Base-by-base conservation (phyloP, 2,113 vertebrate species). In the Solenodon paradoxus region DNA sequence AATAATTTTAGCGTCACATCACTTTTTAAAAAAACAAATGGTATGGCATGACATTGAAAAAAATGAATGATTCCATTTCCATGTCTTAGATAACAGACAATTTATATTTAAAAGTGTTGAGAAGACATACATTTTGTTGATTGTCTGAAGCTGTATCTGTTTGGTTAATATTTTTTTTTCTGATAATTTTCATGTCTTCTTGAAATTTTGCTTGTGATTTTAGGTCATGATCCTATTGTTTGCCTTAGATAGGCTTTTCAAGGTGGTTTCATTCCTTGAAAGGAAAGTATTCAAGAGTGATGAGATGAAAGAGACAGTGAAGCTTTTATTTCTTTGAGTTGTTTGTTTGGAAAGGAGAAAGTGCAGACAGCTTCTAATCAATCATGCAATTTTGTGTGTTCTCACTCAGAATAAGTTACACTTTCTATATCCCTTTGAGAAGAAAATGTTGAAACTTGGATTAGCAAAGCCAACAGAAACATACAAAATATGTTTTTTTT, bases 301-400 rank as follows among this genome's bases (percentile, higher is more conserved):
- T 55, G 74, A 86, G 82, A 83, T 90, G 68, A 96, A 94, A 96
- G 53, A 47, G 0, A 7, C 22, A 71, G 11, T 47, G 40, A 40
- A 82, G 66, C 35, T 95, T 95, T 92, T 20, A 45, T 80, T 89
- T 66, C 30, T 68, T 68, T 45, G 28, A 91, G 51, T 79, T 75
- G 90, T 88, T 95, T 95, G 84, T 79, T 92, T 93, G 69, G n/a
- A 91, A 81, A 96, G 72, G 22, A 87, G 72, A 85, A 92, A 64
- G 51, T 57, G 47, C 78, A 83, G 84, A 92, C 91, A 96, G 84
- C 47, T 85, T 95, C 92, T 95, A 96, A 92, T 81, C 95, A 92
- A 63, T 96, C 93, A 88, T 51, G 57, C 6, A 82, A 81, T 61
- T 96, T 64, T 63, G 49, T 81, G 53, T 92, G 85, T 92, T 81